Base-by-base conservation (phyloP, 2,113 vertebrate genomes). In the Toxotes jaculatrix region DNA sequence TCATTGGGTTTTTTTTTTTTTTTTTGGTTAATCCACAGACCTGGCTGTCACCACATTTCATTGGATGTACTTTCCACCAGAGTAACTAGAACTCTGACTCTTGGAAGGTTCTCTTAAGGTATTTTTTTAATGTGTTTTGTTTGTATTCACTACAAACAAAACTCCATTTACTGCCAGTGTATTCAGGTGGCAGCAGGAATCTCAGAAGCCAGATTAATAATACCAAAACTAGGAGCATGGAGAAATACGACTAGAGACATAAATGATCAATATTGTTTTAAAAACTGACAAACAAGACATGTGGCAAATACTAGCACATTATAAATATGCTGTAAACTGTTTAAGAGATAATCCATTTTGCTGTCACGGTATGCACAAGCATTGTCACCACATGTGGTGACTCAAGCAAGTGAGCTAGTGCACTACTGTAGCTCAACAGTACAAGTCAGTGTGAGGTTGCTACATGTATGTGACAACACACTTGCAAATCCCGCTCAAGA, bases 401-500 rank as follows among this genome's bases (percentile, higher is more conserved):
- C 45, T 64, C 47, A 55, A 65, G 10, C n/a, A 55, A 65, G 38
- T 11, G n/a, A 67, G 45, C 13, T 32, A 73, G 36, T 38, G 56
- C 64, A 64, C 16, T 1, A 7, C 6, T 56, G 59, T 23, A 34
- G 27, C 36, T 64, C 17, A 69, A 38, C 57, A 42, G 11, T 32
- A 23, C 34, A 34, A 59, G n/a, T 36, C 74, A n/a, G 10, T 5
- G 17, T 60, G 14, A 27, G 19, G 40, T 32, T 56, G 16, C 51
- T 81, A 4, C 40, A 63, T 65, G 68, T 57, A 40, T 62, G 38
- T 77, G 62, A 66, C 69, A 80, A 65, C 49, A 67, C 36, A n/a
- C 66, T 43, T 64, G 61, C 62, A 81, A 87, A 90, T 88, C 71
- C 73, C 17, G 2, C 66, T 64, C 27, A 56, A 43, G 69, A 45